Evolutionary conservation across 1,140 invertebrate genomes (phyloP), one percentile per base, ranked within the genome.

Genomic region (Temnothorax longispinosus): DNA sequence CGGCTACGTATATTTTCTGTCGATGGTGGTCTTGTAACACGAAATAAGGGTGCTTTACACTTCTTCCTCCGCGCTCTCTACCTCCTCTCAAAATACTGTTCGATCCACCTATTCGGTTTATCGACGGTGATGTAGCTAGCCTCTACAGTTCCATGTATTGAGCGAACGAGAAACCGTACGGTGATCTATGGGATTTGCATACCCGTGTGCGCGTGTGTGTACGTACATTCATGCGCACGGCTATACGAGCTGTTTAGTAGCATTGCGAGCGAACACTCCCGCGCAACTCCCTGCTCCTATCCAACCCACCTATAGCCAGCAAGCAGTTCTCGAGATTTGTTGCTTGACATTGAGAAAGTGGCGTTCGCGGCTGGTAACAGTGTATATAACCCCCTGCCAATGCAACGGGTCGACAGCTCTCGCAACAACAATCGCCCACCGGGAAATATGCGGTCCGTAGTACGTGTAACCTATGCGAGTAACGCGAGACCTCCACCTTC

Each of bases 291-390:
- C 27, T 27, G 41, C 32, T 47, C 21, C 18, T 27, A 56, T 18
- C 32, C 52, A 11, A 47, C 47, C 15, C 27, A 56, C 27, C 72
- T n/a, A 62, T n/a, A 62, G 38, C 69, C 44, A 13, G 21, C 56
- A n/a, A 82, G 21, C 56, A 52, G 60, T 89, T 86, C 78, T 89
- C 81, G 56, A 89, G 91, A 92, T 92, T 92, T 92, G 88, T 91
- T 92, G 78, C 78, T 78, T 62, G 91, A 91, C 91, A 82, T 92
- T 92, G 88, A 92, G 87, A 92, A 91, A 92, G 85, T 87, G 85
- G 64, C 72, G 58, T 90, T 86, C 82, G 44, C 56, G 10, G 60
- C 52, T 60, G 60, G 47, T 50, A 71, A 54, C 77, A 60, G 80
- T 60, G 76, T 86, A 80, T 69, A 81, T 56, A 78, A 78, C 64